Percentiles rank a stretch among this genome's conserved stretches.
Evolutionary conservation across 1,140 invertebrate genomes (phyloP).

Genomic region (Drosophila mayri): DNA sequence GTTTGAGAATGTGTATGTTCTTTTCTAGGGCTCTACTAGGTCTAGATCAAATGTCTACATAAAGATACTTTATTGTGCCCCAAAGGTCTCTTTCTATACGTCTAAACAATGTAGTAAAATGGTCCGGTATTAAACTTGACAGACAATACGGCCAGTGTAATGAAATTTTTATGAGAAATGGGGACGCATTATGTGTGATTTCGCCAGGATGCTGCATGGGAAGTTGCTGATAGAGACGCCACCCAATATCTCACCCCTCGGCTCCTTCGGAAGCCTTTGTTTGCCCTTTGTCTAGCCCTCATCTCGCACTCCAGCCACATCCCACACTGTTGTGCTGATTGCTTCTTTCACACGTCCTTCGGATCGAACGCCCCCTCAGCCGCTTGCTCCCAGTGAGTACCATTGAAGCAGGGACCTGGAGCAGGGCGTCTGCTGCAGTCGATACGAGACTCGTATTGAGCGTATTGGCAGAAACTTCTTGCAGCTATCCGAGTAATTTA

Average conservation of each 20-base stretch:
- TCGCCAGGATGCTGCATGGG: conserved; percentile 32
- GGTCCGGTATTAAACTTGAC: conserved; percentile 27
- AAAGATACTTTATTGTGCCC: background rate
- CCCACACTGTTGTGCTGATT: conserved; percentile 41
- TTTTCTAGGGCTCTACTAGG: background rate
- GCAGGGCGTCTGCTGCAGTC: conserved; percentile 2
- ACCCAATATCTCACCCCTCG: background rate
- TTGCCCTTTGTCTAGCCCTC: conserved; percentile 54
- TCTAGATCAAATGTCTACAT: background rate
- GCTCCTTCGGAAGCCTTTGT: conserved; percentile 50
- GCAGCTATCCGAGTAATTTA: conserved; percentile 69
- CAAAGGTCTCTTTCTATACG: background rate
- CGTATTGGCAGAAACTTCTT: conserved; percentile 47
- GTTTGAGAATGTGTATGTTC: background rate
- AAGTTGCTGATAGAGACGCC: conserved; percentile 43
- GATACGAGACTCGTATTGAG: conserved; percentile 9
- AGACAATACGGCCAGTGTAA: conserved; percentile 40
- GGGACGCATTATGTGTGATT: conserved; percentile 60
- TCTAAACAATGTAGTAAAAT: conserved; percentile 17
- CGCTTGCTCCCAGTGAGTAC: background rate
- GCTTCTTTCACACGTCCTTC: conserved; percentile 55
- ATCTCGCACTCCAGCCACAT: conserved; percentile 8
- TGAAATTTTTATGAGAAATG: conserved; percentile 72
- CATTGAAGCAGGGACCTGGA: conserved; percentile 1
- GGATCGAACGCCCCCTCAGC: conserved; percentile 1